Conservation (phyloP, 2,888 invertebrate genomes). For the Carabus problematicus region DNA sequence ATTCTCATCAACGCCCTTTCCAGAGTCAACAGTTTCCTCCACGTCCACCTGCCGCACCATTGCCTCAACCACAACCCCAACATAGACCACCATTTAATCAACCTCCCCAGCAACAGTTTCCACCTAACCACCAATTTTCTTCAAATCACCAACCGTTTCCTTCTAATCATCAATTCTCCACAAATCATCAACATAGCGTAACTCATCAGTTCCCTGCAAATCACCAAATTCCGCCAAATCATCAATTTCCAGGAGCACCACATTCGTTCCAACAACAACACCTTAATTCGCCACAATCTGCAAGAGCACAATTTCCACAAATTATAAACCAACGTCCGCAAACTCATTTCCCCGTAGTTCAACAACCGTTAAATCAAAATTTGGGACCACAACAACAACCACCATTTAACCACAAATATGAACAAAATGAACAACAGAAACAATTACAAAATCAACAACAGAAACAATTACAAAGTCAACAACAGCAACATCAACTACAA, state of each 20-base stretch:
- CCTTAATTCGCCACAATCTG: conserved; percentile 48
- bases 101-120: conserved; percentile 54
- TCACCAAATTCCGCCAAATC: conserved; percentile 50
- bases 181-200: conserved; percentile 48
- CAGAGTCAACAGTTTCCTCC: conserved; percentile 26
- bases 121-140: conserved; percentile 43
- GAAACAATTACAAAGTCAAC: conserved; percentile 48
- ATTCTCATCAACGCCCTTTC: conserved; percentile 33
- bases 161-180: conserved; percentile 42
- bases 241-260: conserved; percentile 27
- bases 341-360: conserved; percentile 59
- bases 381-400: conserved; percentile 52
- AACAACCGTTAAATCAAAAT: conserved; percentile 52
- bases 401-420: conserved; percentile 49
- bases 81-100: conserved; percentile 34
- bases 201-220: conserved; percentile 48
- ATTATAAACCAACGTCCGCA: conserved; percentile 59
- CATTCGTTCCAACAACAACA: conserved; percentile 52
- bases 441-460: conserved; percentile 45
- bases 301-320: conserved; percentile 46
- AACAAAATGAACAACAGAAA: conserved; percentile 55
- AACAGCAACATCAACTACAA: conserved; percentile 57
- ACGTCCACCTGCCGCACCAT: conserved; percentile 11
- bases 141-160: conserved; percentile 41
- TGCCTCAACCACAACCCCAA: conserved; percentile 8